A percentile compares a stretch with the other conserved stretches of the same genome.
Conservation (phyloP, 2,113 vertebrate genomes). For the Glareola pratincola region DNA sequence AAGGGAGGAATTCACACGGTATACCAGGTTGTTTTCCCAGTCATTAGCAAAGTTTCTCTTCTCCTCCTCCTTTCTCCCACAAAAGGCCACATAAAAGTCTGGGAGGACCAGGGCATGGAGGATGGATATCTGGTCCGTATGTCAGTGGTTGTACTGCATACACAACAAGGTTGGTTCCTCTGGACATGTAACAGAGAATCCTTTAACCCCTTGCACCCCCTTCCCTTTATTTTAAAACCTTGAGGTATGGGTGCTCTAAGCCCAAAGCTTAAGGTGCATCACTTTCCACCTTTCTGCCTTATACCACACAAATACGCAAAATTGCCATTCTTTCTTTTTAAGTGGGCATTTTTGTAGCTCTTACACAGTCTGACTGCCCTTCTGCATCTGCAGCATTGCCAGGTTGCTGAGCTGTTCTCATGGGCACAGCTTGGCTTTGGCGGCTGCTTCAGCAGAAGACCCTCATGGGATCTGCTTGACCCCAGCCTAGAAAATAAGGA, state of each 20-base stretch:
- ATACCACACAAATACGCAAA: background rate
- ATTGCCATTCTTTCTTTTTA: background rate
- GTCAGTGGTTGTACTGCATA: background rate
- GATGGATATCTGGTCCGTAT: background rate
- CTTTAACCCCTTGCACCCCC: fast-evolving
- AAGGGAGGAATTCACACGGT: background rate
- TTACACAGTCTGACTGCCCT: background rate
- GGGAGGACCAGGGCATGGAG: background rate
- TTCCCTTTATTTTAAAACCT: background rate
- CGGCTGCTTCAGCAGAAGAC: background rate
- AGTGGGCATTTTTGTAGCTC: background rate
- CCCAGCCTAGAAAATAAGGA: background rate
- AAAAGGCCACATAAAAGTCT: fast-evolving
- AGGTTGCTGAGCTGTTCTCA: background rate
- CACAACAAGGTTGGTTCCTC: background rate
- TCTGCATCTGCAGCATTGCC: background rate
- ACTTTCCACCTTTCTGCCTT: background rate
- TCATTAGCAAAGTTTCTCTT: background rate
- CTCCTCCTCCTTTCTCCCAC: background rate
- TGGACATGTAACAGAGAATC: background rate
- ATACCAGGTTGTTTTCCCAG: background rate
- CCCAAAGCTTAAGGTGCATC: background rate
- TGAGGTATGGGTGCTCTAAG: background rate
- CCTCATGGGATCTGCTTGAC: background rate
- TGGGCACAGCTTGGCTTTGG: background rate